Evolutionary conservation across 2,113 vertebrate genomes (phyloP).

Genomic region (Pseudorectes ferrugineus): DNA sequence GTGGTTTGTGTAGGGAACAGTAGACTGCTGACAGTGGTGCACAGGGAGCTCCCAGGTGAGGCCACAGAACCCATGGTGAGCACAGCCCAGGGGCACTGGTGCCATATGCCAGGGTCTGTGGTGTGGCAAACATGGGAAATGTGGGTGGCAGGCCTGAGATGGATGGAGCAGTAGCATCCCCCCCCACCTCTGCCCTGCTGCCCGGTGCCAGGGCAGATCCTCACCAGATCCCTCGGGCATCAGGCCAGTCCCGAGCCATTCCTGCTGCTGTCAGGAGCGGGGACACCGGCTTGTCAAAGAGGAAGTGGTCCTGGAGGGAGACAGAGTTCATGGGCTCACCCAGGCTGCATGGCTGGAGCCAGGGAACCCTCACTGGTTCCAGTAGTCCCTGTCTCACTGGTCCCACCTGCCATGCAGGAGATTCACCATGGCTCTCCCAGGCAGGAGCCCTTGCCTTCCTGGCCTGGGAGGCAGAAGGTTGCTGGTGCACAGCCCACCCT

Average conservation of each 20-base stretch:
- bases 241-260: conserved; percentile 87
- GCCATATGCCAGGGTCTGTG: fast-evolving
- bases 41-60: neutral
- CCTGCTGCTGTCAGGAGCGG: conserved; percentile 81
- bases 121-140: fast-evolving
- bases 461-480: neutral
- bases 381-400: neutral
- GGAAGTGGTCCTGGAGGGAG: conserved; percentile 78
- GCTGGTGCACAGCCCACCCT: neutral
- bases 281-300: conserved; percentile 85
- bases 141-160: fast-evolving
- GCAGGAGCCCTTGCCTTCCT: neutral
- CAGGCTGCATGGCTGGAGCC: neutral
- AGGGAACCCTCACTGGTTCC: neutral
- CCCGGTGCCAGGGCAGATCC: neutral
- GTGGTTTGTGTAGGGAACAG: neutral
- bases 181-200: neutral
- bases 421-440: fast-evolving
- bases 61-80: neutral
- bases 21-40: neutral
- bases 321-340: neutral
- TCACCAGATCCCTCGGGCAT: conserved; percentile 84
- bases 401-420: neutral
- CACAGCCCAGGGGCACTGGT: neutral
- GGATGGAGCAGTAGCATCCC: neutral